Evolutionary conservation across 1,140 invertebrate genomes (phyloP).

Genomic region (Panagrolaimus sp.): DNA sequence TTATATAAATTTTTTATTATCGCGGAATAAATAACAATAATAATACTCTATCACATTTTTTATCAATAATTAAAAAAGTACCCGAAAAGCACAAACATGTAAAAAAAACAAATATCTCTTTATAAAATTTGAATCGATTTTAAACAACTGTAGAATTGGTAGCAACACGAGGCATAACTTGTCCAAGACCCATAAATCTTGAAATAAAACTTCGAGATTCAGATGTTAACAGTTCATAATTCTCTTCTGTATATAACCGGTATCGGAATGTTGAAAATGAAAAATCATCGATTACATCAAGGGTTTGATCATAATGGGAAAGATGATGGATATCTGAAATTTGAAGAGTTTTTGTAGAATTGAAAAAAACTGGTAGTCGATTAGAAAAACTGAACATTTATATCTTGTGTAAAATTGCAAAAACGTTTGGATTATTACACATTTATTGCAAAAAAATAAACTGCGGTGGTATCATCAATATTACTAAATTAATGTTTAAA

Average conservation of each 20-base stretch:
- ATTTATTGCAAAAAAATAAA: too few relatives aligned
- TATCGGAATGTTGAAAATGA: slow-evolving; percentile 38
- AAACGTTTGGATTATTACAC: background rate
- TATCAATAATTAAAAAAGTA: too few relatives aligned
- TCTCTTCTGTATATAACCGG: slow-evolving; percentile 25
- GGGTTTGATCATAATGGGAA: slow-evolving; percentile 25
- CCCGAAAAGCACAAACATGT: too few relatives aligned
- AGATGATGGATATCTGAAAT: slow-evolving; percentile 11
- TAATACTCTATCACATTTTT: too few relatives aligned
- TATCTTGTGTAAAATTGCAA: background rate
- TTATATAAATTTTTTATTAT: too few relatives aligned
- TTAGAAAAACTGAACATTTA: too few relatives aligned
- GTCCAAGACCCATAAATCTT: slow-evolving; percentile 29
- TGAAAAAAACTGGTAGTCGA: too few relatives aligned
- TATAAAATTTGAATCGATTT: too few relatives aligned
- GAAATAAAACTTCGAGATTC: slow-evolving; percentile 26
- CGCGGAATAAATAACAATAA: too few relatives aligned
- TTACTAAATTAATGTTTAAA: too few relatives aligned
- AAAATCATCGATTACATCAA: slow-evolving; percentile 31
- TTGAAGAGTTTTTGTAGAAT: background rate
- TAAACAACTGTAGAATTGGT: background rate
- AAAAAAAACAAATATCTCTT: too few relatives aligned
- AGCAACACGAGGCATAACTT: slow-evolving; percentile 17
- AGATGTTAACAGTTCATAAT: slow-evolving; percentile 38
- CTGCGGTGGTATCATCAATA: too few relatives aligned